Percentiles rank a stretch among this genome's conserved stretches.
Conservation (phyloP, 2,888 invertebrate species). For the Orchestes rusci region DNA sequence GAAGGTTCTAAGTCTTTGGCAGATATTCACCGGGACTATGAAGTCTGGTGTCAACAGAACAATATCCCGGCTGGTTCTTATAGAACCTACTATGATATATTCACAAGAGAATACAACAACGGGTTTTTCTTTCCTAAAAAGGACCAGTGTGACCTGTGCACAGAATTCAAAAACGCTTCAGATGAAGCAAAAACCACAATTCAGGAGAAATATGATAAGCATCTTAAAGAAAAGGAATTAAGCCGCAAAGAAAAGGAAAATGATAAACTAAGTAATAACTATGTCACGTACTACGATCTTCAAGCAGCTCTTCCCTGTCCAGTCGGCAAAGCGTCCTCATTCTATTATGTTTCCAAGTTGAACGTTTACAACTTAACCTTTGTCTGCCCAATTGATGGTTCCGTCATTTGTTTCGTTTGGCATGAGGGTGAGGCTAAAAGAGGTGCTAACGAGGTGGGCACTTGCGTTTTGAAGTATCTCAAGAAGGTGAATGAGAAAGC, state of each 20-base stretch:
- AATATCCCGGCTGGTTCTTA: slow-evolving; percentile 1
- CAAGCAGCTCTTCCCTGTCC: slow-evolving; percentile 12
- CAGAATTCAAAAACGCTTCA: slow-evolving; percentile 9
- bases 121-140: slow-evolving; percentile 14
- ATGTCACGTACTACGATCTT: slow-evolving; percentile 2
- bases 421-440: slow-evolving; percentile 17
- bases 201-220: background rate
- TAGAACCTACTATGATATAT: slow-evolving; percentile 12
- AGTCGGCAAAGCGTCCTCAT: slow-evolving; percentile 11
- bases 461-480: slow-evolving; percentile 16
- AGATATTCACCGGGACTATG: slow-evolving; percentile 29
- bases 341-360: slow-evolving; percentile 21
- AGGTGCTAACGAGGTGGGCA: slow-evolving; percentile 16
- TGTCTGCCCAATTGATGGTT: slow-evolving; percentile 6
- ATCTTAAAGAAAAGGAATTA: slow-evolving; percentile 11
- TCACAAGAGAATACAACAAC: slow-evolving; percentile 13
- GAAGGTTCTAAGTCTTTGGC: slow-evolving; percentile 30
- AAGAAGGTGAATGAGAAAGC: slow-evolving; percentile 12
- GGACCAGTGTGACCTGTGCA: slow-evolving; percentile 15
- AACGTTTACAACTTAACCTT: slow-evolving; percentile 23
- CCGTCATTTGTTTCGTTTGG: slow-evolving; percentile 17
- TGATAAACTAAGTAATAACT: slow-evolving; percentile 4
- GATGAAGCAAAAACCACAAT: slow-evolving; percentile 12
- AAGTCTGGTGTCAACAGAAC: slow-evolving; percentile 20
- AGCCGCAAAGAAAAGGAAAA: slow-evolving; percentile 1